Percentiles rank a stretch among this genome's conserved stretches.
Evolutionary conservation across 2,888 invertebrate species (phyloP).

Genomic region (Lasioglossum calceatum): DNA sequence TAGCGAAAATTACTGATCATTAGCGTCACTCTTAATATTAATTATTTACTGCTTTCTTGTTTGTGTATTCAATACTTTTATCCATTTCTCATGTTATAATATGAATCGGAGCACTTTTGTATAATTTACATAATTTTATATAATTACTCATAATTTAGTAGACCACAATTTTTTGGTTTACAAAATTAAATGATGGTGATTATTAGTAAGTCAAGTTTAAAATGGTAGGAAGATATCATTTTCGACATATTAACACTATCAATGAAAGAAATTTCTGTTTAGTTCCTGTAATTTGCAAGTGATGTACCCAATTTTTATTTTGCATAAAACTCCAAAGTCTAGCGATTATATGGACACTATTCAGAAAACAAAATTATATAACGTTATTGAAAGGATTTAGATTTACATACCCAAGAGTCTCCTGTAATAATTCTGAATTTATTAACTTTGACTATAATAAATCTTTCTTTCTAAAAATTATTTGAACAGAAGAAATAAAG

Average conservation of each 20-base stretch:
- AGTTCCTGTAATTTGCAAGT: too few species aligned
- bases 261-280: too few species aligned
- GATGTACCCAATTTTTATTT: too few species aligned
- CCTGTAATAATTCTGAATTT: not conserved
- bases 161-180: not conserved
- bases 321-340: not conserved
- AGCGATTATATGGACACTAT: not conserved
- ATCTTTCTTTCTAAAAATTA: not conserved
- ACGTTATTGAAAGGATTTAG: not conserved
- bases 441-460: not conserved
- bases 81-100: not conserved
- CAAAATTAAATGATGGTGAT: not conserved
- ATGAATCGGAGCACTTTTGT: not conserved
- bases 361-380: not conserved
- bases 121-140: too few species aligned
- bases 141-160: not conserved
- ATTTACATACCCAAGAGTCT: not conserved
- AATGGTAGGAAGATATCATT: too few species aligned
- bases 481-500: not conserved
- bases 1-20: not conserved
- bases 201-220: too few species aligned
- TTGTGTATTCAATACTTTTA: not conserved
- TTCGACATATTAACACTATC: too few species aligned
- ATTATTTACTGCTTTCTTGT: not conserved
- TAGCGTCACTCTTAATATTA: not conserved